Base-by-base conservation (phyloP, 2,888 invertebrate genomes). In the Lochmaea capreae region DNA sequence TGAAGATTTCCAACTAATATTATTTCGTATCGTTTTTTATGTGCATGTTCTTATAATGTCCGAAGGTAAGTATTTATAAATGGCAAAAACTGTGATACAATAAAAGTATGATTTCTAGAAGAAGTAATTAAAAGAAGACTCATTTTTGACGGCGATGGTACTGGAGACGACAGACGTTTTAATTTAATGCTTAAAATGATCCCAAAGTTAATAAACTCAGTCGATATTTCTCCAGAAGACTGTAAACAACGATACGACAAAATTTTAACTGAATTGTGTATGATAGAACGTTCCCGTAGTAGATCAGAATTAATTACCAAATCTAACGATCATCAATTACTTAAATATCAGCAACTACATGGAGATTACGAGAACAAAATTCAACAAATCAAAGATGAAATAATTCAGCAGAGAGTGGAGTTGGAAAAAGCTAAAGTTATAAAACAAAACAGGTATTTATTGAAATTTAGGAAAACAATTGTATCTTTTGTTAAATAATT, bases 131-230 rank as follows among this genome's bases (percentile, higher is more conserved):
- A 95, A 80, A 91, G 97, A 79, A 91, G 97, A 77, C 89, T 99
- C 54, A 88, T 98, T 43, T 97, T 98, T 82, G 99, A 99, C 86
- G 99, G 98, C 16, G 98, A 99, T 89, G 98, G 98, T 9, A 97
- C 96, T 11, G 98, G 97, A 22, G 99, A 99, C 85, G 98, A 99
- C 85, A 91, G 97, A 72, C 89, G 97, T 73, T 89, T 98, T 22
- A 96, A 95, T 84, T 92, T 94, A 71, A 88, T 98, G 18, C 87
- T 97, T 11, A 97, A 96, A 88, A 93, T 94, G 26, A 91, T 95
- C 74, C 91, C 94, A 61, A 95, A 95, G 87, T 95, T 94, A 94
- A 92, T 92, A 71, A 92, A 92, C 81, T 89, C 90, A 66, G 86
- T 89, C 1, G 93, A 93, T 71, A 92, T 93, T 65, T 89, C 91